These are phyloP conservation scores for Microtus agrestis DNA, from an alignment of 2,797 vertebrate species.

Conservation along the genomic window DNA sequence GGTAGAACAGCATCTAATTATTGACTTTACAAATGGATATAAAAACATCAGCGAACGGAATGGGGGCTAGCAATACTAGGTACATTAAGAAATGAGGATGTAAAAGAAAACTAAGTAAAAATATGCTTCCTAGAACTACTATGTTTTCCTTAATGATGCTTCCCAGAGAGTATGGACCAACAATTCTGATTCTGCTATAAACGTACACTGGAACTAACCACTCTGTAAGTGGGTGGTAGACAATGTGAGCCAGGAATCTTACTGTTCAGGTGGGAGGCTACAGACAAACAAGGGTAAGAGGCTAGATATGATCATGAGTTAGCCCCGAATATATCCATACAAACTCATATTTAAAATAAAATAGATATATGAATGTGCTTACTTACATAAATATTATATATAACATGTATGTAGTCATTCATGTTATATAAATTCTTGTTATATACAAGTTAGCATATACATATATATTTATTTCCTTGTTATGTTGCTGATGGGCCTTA, in stretches of 20 bases:
- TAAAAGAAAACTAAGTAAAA: conserved; percentile 20
- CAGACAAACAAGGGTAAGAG: background rate
- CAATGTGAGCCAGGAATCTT: background rate
- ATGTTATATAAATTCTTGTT: too few relatives aligned
- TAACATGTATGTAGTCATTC: background rate
- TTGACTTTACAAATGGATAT: background rate
- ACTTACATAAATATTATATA: background rate
- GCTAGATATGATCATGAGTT: background rate
- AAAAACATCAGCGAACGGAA: background rate
- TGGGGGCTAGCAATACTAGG: background rate
- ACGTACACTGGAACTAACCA: background rate
- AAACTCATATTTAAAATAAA: background rate
- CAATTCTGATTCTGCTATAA: background rate
- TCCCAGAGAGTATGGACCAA: background rate
- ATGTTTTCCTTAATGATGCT: background rate
- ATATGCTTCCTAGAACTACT: background rate
- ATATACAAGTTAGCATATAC: background rate
- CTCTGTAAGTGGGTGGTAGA: background rate
- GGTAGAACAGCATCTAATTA: background rate
- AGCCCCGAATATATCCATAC: background rate
- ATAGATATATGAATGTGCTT: background rate
- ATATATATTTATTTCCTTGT: background rate
- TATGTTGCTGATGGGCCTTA: background rate
- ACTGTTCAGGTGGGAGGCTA: background rate
- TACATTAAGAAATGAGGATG: conserved; percentile 25